Evolutionary conservation across 2,797 vertebrate genomes (phyloP), one percentile per base, ranked within the genome.

Genomic region (Pempheris klunzingeri): DNA sequence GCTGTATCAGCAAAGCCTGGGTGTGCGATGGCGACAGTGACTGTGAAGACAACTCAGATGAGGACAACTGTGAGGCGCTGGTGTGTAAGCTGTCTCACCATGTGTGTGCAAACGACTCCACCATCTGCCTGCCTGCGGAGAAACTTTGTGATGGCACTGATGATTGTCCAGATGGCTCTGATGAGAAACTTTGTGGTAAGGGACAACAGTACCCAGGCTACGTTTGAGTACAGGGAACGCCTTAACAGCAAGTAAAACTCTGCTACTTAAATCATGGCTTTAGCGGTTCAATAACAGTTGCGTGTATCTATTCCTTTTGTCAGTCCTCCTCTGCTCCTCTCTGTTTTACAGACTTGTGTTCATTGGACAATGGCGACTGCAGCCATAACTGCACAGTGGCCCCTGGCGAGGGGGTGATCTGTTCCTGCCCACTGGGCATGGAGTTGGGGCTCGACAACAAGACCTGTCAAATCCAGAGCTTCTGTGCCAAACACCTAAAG

Each of bases 1-100:
- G 97, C 36, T 99, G 98, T 74, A 99, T 99, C 92, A 99, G 97
- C 93, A 99, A 98, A 91, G 97, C 98, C 3, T 99, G 98, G 98
- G 97, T 99, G 53, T 99, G 98, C 0, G 98, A 99, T 0, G 98
- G 98, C 0, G 97, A 99, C 96, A 98, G 96, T 0, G 98, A 99
- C 93, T 99, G 98, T 0, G 98, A 99, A 80, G 98, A 99, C 90
- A 98, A 97, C 90, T 99, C 98, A 0, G 98, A 99, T 0, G 98
- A 99, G 90, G 97, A 99, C 90, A 98, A 97, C 94, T 99, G 98
- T 0, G 97, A 99, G 84, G 94, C 97, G 0, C 90, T 98, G 92
- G 95, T 97, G 90, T 99, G 98, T 93, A 97, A 99, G 80, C 96
- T 97, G 0, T 97, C 98, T 18, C 98, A 98, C 0, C 98, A 99